Evolutionary conservation across 2,113 vertebrate species (phyloP).

Genomic region (Spea bombifrons): DNA sequence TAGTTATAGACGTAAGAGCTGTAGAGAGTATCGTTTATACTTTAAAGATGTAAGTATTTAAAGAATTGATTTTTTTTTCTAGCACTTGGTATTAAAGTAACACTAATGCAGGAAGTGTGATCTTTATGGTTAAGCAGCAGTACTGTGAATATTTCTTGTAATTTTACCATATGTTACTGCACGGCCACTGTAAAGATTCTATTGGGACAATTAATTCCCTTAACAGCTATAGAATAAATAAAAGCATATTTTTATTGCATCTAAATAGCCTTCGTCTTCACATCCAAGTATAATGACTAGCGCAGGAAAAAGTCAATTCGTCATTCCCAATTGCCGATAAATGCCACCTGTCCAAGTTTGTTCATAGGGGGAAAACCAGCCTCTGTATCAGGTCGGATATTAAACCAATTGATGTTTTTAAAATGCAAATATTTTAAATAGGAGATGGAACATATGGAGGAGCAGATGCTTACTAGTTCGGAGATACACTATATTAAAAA

Average conservation of each 20-base stretch:
- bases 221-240: conserved; percentile 17
- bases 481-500: conserved; percentile 34
- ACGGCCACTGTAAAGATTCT: conserved; percentile 14
- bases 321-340: conserved; percentile 14
- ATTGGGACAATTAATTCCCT: not conserved
- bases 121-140: no score
- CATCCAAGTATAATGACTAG: conserved; percentile 5
- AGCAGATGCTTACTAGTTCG: conserved; percentile 37
- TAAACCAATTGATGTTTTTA: conserved; percentile 40
- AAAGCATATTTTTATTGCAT: conserved; percentile 30
- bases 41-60: no score
- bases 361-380: not conserved
- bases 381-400: conserved; percentile 38
- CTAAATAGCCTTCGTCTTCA: conserved; percentile 25
- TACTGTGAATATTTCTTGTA: not conserved
- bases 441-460: conserved; percentile 42
- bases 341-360: conserved; percentile 46
- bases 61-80: no score
- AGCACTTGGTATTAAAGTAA: no score
- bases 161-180: conserved; percentile 18
- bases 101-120: no score
- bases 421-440: conserved; percentile 48
- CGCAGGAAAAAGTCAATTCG: conserved; percentile 14
- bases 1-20: no score
- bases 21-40: no score